Conservation (phyloP, 2,888 invertebrate species). For the Lypha dubia region DNA sequence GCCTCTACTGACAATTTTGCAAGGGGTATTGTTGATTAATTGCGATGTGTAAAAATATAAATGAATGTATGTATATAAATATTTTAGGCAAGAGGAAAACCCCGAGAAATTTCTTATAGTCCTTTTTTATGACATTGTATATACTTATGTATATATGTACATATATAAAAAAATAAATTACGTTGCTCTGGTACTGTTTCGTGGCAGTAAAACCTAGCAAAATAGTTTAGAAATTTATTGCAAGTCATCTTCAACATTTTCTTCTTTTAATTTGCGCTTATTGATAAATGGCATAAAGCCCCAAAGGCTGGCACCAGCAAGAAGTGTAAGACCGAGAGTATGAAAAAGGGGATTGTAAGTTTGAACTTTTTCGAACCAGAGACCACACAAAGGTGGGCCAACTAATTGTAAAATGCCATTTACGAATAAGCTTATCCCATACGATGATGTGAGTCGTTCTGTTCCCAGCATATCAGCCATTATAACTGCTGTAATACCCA, state of each 20-base stretch:
- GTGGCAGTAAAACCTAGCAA: background rate
- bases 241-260: conserved; percentile 61
- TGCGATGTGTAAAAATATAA: too few species aligned
- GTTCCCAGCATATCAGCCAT: conserved; percentile 95
- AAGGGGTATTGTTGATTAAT: too few species aligned
- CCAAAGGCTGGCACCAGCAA: conserved; percentile 90
- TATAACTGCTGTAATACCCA: conserved; percentile 93
- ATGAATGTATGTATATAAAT: background rate
- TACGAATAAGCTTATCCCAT: conserved; percentile 93
- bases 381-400: conserved; percentile 93
- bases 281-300: conserved; percentile 89
- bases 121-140: background rate
- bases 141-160: background rate
- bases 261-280: conserved; percentile 78
- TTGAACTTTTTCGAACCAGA: conserved; percentile 86
- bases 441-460: conserved; percentile 92
- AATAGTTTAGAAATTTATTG: conserved; percentile 29
- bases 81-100: background rate
- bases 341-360: conserved; percentile 90
- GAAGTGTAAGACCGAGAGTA: conserved; percentile 88
- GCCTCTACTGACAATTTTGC: too few species aligned
- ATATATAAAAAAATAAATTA: conserved; percentile 5
- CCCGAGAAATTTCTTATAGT: background rate
- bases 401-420: conserved; percentile 92
- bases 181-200: background rate